phyloP scores from a whole-genome alignment of 1,140 invertebrate genomes.

The Camponotus vicinus region DNA sequence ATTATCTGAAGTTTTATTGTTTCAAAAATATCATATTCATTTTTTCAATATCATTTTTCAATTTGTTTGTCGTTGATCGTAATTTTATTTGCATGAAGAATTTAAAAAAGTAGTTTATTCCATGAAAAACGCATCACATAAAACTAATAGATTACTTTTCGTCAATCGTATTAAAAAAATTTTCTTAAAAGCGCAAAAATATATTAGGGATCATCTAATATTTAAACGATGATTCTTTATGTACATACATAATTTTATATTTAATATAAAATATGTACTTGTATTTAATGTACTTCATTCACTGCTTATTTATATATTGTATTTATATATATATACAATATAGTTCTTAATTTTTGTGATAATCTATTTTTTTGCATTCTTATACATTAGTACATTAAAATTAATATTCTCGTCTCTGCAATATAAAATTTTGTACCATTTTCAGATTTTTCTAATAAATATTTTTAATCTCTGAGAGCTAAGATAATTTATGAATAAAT shows the following conservation, averaged over 20 bases:
- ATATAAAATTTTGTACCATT: not conserved
- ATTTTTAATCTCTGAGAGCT: no score
- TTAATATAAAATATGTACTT: no score
- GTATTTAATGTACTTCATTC: no score
- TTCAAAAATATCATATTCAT: not conserved
- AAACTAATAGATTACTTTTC: not conserved
- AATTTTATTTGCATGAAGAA: not conserved
- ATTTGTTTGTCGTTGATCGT: not conserved
- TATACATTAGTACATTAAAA: not conserved
- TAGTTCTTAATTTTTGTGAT: not conserved
- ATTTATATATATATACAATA: not conserved
- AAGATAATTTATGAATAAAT: not conserved
- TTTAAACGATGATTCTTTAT: not conserved
- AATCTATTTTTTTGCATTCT: slow-evolving; percentile 9
- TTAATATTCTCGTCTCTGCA: not conserved
- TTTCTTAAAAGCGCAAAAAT: slow-evolving; percentile 2
- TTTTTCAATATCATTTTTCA: no score
- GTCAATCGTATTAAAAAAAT: not conserved
- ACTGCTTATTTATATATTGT: not conserved
- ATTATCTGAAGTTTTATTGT: not conserved
- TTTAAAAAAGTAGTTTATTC: not conserved
- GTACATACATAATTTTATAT: no score
- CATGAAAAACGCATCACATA: not conserved
- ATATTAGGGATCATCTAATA: not conserved
- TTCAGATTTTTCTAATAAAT: not conserved